phyloP scores from a whole-genome alignment of 1,140 invertebrate genomes.

The Pseudomyrmex concolor region DNA sequence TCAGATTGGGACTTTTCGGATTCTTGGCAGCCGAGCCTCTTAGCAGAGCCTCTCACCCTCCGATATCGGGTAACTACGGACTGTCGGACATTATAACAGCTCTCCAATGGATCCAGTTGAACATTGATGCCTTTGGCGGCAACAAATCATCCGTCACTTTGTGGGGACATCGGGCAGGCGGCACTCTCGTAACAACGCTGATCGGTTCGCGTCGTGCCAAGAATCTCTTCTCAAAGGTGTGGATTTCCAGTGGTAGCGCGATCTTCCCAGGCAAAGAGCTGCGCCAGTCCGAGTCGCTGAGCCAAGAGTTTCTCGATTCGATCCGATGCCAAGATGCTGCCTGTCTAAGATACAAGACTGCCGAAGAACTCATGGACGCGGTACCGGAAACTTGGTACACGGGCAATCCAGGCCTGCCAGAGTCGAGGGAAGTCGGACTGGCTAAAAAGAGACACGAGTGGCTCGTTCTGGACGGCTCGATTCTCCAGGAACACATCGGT shows the following conservation, averaged over 20 bases:
- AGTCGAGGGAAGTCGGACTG: slow-evolving; percentile 84
- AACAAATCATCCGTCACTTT: slow-evolving; percentile 90
- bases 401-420: slow-evolving; percentile 87
- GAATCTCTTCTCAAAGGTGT: slow-evolving; percentile 88
- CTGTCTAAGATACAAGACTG: slow-evolving; percentile 87
- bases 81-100: slow-evolving; percentile 92
- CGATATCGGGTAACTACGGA: slow-evolving; percentile 94
- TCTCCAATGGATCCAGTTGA: slow-evolving; percentile 92
- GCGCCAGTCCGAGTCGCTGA: slow-evolving; percentile 87
- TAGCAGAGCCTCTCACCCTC: slow-evolving; percentile 89
- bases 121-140: slow-evolving; percentile 93
- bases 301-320: slow-evolving; percentile 86
- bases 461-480: slow-evolving; percentile 90
- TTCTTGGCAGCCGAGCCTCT: slow-evolving; percentile 91
- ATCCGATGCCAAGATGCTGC: slow-evolving; percentile 85
- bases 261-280: slow-evolving; percentile 88
- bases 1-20: slow-evolving; percentile 90
- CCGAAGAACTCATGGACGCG: slow-evolving; percentile 87
- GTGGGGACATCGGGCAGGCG: slow-evolving; percentile 92
- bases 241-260: slow-evolving; percentile 90
- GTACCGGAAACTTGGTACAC: slow-evolving; percentile 90
- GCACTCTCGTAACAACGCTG: slow-evolving; percentile 91
- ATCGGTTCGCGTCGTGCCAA: slow-evolving; percentile 86
- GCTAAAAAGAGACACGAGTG: slow-evolving; percentile 88
- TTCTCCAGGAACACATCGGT: slow-evolving; percentile 88